phyloP scores from a whole-genome alignment of 2,113 vertebrate genomes.

The Ploceus nigricollis region DNA sequence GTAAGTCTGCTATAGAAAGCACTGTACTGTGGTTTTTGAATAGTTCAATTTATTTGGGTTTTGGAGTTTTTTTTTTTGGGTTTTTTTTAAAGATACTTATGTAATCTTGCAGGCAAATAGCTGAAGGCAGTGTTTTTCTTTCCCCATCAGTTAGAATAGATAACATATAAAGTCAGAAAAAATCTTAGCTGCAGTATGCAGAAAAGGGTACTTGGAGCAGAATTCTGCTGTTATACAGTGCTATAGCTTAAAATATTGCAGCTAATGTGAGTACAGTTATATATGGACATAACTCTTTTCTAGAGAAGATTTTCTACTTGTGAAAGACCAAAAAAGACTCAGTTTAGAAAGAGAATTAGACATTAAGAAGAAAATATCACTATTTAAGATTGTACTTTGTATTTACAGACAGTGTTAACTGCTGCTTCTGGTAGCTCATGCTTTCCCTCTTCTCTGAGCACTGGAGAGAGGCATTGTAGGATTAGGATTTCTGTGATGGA shows the following conservation, averaged over 20 bases:
- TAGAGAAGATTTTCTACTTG: background rate
- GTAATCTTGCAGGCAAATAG: slow-evolving; percentile 48
- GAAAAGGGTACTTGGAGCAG: background rate
- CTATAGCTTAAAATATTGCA: background rate
- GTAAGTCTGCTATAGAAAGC: background rate
- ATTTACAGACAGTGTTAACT: background rate
- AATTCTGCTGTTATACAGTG: background rate
- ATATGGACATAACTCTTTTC: background rate
- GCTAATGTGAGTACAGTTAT: background rate
- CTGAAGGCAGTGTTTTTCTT: slow-evolving; percentile 7
- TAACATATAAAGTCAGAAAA: background rate
- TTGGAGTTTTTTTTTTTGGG: background rate
- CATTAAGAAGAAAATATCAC: background rate
- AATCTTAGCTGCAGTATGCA: background rate
- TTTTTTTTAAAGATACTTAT: slow-evolving; percentile 2
- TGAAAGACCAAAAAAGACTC: background rate
- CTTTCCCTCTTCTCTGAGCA: slow-evolving; percentile 7
- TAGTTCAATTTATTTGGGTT: background rate
- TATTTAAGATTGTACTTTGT: background rate
- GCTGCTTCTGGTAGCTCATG: background rate
- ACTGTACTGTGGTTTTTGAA: background rate
- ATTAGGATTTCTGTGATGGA: slow-evolving; percentile 52
- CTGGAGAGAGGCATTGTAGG: slow-evolving; percentile 37
- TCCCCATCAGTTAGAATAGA: background rate
- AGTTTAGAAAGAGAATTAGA: background rate